Percentiles rank a stretch among this genome's conserved stretches.
Evolutionary conservation across 2,888 invertebrate genomes (phyloP).

Genomic region (Cabera pusaria): DNA sequence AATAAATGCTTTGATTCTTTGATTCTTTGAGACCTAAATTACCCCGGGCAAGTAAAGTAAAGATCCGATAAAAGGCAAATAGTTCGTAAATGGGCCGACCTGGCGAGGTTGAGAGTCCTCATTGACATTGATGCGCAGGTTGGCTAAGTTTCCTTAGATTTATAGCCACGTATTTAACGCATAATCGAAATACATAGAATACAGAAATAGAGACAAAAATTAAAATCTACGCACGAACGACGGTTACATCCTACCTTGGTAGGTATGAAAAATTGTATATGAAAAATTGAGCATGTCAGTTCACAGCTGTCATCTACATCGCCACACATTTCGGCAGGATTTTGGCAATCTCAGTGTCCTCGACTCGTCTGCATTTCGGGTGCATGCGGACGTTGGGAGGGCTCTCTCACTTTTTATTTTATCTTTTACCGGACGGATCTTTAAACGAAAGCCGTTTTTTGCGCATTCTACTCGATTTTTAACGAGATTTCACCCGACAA

Average conservation of each 20-base stretch:
- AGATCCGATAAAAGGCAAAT: slow-evolving; percentile 45
- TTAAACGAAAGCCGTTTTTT: slow-evolving; percentile 68
- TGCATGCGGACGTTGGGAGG: slow-evolving; percentile 45
- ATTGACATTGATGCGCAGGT: slow-evolving; percentile 51
- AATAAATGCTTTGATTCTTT: too few species aligned
- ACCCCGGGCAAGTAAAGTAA: slow-evolving; percentile 46
- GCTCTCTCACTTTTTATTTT: slow-evolving; percentile 49
- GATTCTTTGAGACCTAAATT: too few species aligned
- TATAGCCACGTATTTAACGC: slow-evolving; percentile 30
- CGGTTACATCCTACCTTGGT: too few species aligned
- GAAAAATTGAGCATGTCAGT: too few species aligned
- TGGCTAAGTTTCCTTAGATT: slow-evolving; percentile 39
- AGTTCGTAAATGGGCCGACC: slow-evolving; percentile 56
- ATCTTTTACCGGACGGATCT: slow-evolving; percentile 60
- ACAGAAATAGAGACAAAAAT: too few species aligned
- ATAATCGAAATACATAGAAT: too few species aligned
- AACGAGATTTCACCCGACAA: slow-evolving; percentile 62
- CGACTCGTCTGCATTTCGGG: slow-evolving; percentile 65
- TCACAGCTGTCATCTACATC: slow-evolving; percentile 25
- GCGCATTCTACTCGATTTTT: slow-evolving; percentile 63
- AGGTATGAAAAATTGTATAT: too few species aligned
- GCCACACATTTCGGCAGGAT: slow-evolving; percentile 43
- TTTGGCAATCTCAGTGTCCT: slow-evolving; percentile 52
- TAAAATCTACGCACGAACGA: too few species aligned
- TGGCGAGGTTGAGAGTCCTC: slow-evolving; percentile 35